Conservation (phyloP, 2,113 vertebrate genomes). For the Solea senegalensis region DNA sequence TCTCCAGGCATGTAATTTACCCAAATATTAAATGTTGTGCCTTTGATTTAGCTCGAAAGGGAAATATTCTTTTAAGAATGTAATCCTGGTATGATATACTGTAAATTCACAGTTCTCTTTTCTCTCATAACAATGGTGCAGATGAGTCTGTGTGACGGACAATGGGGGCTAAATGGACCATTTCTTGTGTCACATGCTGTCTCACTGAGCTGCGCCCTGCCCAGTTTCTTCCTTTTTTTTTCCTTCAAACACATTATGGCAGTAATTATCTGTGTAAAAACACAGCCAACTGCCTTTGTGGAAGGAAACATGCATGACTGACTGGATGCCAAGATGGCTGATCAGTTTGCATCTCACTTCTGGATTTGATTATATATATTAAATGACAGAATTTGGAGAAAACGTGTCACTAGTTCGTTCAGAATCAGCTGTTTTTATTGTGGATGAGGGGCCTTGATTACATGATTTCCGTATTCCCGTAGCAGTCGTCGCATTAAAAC, state of each 20-base stretch:
- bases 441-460: no score
- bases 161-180: conserved; percentile 51
- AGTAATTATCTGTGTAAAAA: conserved; percentile 68
- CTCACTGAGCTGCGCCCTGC: conserved; percentile 49
- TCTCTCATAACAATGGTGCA: not conserved
- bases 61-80: not conserved
- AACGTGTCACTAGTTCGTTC: no score
- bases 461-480: no score
- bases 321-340: conserved; percentile 65
- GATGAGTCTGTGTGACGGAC: not conserved
- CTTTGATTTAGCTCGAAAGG: not conserved
- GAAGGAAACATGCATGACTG: conserved; percentile 61
- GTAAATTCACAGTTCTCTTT: no score
- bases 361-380: conserved; percentile 53
- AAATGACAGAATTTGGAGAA: conserved; percentile 29
- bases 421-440: no score
- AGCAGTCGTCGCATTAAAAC: no score
- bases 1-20: conserved; percentile 9
- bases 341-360: conserved; percentile 67
- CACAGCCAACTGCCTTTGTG: conserved; percentile 55
- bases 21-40: not conserved
- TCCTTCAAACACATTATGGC: conserved; percentile 64
- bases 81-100: no score
- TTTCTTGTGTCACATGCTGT: conserved; percentile 39
- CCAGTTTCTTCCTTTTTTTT: conserved; percentile 54